Conservation (phyloP, 1,140 invertebrate genomes). For the Drosophila nannoptera region DNA sequence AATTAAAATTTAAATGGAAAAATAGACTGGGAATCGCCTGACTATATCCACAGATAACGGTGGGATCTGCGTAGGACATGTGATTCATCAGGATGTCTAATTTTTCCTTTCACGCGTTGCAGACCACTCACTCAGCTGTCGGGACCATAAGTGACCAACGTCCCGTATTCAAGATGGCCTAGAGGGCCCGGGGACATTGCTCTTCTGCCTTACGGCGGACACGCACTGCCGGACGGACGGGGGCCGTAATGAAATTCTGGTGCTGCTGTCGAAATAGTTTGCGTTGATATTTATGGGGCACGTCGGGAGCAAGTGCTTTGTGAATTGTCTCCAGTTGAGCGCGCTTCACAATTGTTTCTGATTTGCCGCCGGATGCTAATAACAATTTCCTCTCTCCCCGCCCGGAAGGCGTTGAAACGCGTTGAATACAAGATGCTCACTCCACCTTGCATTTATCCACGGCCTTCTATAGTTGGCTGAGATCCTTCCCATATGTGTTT, state of each 20-base stretch:
- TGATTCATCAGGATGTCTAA: no score
- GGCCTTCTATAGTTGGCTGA: no score
- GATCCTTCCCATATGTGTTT: no score
- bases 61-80: no score
- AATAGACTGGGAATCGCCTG: no score
- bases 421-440: constrained; percentile 35
- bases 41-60: no score
- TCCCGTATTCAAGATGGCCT: neutral
- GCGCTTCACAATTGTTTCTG: constrained; percentile 53
- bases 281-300: constrained; percentile 53
- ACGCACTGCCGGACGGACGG: constrained; percentile 3
- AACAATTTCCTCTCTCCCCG: constrained; percentile 35
- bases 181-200: constrained; percentile 5
- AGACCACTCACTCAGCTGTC: constrained; percentile 38
- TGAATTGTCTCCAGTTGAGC: constrained; percentile 36
- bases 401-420: constrained; percentile 29
- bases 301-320: constrained; percentile 44
- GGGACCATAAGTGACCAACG: constrained; percentile 39
- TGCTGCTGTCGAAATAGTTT: constrained; percentile 40
- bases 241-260: constrained; percentile 24
- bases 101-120: constrained; percentile 4
- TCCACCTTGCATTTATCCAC: neutral
- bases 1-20: no score
- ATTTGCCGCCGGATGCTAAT: constrained; percentile 46
- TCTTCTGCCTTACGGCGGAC: constrained; percentile 20